Evolutionary conservation across 1,140 invertebrate species (phyloP), one percentile per base, ranked within the genome.

Genomic region (Oedothorax gibbosus): DNA sequence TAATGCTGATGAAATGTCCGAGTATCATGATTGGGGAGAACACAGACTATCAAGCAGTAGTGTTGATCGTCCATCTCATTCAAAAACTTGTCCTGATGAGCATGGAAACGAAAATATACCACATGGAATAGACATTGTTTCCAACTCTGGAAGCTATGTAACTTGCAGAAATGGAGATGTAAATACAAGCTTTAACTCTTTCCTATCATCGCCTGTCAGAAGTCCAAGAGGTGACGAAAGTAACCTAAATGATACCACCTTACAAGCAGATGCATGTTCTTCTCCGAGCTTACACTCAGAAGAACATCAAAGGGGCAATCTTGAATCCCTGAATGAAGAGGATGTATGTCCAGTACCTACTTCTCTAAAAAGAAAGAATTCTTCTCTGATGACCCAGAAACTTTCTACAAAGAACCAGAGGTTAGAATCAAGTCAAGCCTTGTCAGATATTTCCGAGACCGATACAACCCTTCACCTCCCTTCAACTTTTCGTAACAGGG

Each of bases 371-470:
- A 69, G 80, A 65, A 73, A 72, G 21, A 53, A 21, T 56, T 53
- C 20, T 15, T 80, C 68, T 51, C 12, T 35, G 10, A 12, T 79
- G 11, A 57, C 69, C 7, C 69, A 82, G n/a, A 73, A 82, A 73
- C 73, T 73, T 10, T 73, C 80, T 73, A n/a, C 73, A 21, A 82
- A 73, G 65, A 53, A 2, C 35, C 54, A 73, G 64, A 82, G 60
- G 56, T 35, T 65, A 56, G 18, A 65, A 21, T 7, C 66, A 21
- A 18, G 12, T 49, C 35, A 12, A 15, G 15, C 35, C 35, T 9
- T 60, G 11, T 12, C 20, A 9, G 49, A 20, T 18, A 75, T 9
- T 73, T 54, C 21, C 9, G 53, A 56, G 12, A 7, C 2, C 53
- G 71, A 54, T 56, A 54, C 73, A 60, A 76, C 73, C 11, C 14